Base-by-base conservation (phyloP, 2,113 vertebrate species). In the Opisthocomus hoazin region DNA sequence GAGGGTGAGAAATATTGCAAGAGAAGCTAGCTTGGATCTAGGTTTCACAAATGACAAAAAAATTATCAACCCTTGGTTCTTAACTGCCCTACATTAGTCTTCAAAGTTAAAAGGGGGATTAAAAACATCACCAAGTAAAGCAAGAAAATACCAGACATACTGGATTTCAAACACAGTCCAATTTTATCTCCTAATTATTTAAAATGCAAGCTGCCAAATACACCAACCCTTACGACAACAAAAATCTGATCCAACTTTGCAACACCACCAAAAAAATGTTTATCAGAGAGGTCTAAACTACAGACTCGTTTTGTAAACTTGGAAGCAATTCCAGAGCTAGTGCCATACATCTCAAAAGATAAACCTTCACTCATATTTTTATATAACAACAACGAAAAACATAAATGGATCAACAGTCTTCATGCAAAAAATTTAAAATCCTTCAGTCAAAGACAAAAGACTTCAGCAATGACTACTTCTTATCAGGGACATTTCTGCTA, bases 261-360 rank as follows among this genome's bases (percentile, higher is more conserved):
- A 96, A 91, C 77, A 86, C 43, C 65, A 91, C 54, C 82, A 81
- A 78, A 90, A 65, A 96, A 83, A 93, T 93, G 93, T 98, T 98
- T 98, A 98, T 96, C 94, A 18, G 83, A 97, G 89, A 91, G 53
- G 75, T 70, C 96, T 96, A 94, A 96, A 96, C 96, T 96, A 90
- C 84, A 97, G 95, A 39, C 66, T 96, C 37, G 0, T 90, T 97
- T 95, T 97, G 74, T 97, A 98, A 98, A 98, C 97, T 94, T 97
- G 96, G 97, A 97, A 96, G 89, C 65, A 54, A 79, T 92, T 97
- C 87, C 96, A 95, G 78, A 97, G 92, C 94, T 73, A 82, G 86
- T 70, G 83, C 74, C 82, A 89, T 39, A 87, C 84, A 95, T 97
- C 96, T 96, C 96, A 43, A 70, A 93, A 97, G 96, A 98, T 97